Evolutionary conservation across 2,797 vertebrate species (phyloP).

Genomic region (Catamblyrhynchus diadema): DNA sequence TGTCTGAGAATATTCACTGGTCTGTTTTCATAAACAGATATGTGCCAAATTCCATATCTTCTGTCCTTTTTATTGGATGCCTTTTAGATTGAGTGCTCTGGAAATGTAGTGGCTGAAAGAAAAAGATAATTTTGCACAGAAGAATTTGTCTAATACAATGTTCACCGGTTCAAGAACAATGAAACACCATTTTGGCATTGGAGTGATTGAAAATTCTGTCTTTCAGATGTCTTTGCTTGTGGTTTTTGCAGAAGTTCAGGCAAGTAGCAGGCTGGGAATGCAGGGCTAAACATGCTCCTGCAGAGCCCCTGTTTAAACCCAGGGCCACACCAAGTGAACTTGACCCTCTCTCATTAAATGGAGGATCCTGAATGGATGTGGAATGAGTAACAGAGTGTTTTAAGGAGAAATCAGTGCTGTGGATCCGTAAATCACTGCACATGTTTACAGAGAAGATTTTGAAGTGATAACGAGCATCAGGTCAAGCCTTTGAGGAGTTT

Average conservation of each 20-base stretch:
- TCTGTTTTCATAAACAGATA: conserved; percentile 41
- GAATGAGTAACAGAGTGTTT: not conserved
- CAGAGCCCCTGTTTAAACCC: not conserved
- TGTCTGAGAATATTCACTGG: conserved; percentile 20
- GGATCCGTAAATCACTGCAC: not conserved
- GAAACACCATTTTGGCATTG: not conserved
- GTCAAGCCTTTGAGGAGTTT: not conserved
- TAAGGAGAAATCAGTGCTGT: not conserved
- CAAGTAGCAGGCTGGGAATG: not conserved
- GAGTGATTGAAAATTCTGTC: not conserved
- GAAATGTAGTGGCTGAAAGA: conserved; percentile 17
- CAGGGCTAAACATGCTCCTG: not conserved
- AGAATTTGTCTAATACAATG: not conserved
- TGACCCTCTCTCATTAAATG: not conserved
- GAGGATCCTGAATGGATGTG: not conserved
- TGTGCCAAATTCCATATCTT: conserved; percentile 39
- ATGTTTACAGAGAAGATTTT: not conserved
- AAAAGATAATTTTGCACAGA: conserved; percentile 1
- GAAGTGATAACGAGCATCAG: not conserved
- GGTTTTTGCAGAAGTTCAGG: not conserved
- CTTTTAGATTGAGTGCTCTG: not conserved
- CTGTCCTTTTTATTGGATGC: conserved; percentile 1
- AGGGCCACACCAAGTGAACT: not conserved
- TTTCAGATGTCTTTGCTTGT: conserved; percentile 1
- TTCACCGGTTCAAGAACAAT: not conserved